Percentiles rank a stretch among this genome's conserved stretches.
phyloP scores from a whole-genome alignment of 2,888 invertebrate species.

The Bombyx huttoni region DNA sequence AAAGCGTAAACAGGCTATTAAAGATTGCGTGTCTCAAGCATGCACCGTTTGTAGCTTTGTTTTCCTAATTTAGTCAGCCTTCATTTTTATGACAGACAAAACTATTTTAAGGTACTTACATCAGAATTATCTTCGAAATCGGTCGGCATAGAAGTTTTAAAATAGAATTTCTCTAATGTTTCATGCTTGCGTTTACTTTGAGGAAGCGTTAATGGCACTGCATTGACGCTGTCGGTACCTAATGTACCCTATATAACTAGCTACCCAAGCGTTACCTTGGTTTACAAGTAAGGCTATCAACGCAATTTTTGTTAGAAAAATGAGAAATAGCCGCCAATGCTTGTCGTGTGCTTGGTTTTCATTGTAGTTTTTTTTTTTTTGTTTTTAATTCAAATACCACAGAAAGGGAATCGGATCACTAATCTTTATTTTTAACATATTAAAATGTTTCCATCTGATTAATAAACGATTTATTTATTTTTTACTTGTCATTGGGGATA shows the following conservation, averaged over 20 bases:
- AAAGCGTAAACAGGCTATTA: slow-evolving; percentile 63
- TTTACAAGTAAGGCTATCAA: background rate
- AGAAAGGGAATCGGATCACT: no score
- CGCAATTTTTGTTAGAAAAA: background rate
- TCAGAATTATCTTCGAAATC: slow-evolving; percentile 24
- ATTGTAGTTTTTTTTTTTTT: no score
- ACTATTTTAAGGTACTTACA: slow-evolving; percentile 30
- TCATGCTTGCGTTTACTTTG: slow-evolving; percentile 10
- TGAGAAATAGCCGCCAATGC: no score
- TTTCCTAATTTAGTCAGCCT: slow-evolving; percentile 24
- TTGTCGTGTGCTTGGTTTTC: no score
- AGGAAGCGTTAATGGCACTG: slow-evolving; percentile 27
- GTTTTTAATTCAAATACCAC: no score
- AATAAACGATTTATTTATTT: no score
- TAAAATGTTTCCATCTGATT: no score
- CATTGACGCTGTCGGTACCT: slow-evolving; percentile 21
- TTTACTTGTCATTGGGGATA: no score
- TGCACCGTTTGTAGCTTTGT: slow-evolving; percentile 27
- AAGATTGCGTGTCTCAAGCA: slow-evolving; percentile 46
- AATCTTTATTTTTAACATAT: no score
- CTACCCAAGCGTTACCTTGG: background rate
- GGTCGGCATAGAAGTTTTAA: slow-evolving; percentile 10
- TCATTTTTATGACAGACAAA: slow-evolving; percentile 17
- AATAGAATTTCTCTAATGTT: background rate
- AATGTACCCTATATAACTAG: background rate